These are phyloP conservation scores for Channallabes apus DNA, from an alignment of 2,797 vertebrate genomes.

Conservation along the genomic window DNA sequence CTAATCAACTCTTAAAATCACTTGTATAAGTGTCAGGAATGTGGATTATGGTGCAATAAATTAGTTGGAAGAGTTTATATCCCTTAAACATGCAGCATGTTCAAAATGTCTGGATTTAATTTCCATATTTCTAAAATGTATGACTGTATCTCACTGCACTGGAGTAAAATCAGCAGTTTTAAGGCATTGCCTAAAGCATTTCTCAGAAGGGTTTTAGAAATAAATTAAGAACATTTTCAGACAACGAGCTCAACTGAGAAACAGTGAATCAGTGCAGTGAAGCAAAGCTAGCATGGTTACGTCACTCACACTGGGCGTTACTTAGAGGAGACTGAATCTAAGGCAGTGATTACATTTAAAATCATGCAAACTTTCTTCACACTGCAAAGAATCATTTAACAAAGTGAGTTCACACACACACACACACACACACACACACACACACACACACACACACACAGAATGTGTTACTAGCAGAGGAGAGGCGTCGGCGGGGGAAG, in stretches of 20 bases:
- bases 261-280: not conserved
- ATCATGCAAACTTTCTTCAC: not conserved
- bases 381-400: not conserved
- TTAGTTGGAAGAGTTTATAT: not conserved
- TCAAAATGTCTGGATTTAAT: too few species aligned
- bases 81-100: conserved; percentile 59
- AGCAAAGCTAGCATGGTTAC: not conserved
- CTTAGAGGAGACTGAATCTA: too few species aligned
- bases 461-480: conserved; percentile 59
- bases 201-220: not conserved
- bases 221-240: not conserved
- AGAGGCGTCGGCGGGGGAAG: conserved; percentile 73
- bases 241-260: too few species aligned
- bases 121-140: conserved; percentile 67
- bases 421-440: not conserved
- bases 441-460: not conserved
- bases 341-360: not conserved
- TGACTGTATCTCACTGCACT: not conserved
- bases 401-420: not conserved
- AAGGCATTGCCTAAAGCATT: not conserved
- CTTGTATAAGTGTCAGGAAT: not conserved
- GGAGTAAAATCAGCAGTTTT: not conserved
- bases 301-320: too few species aligned
- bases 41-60: not conserved
- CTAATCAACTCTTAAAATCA: not conserved